phyloP scores from a whole-genome alignment of 2,888 invertebrate species.

The Caradrina kadenii region DNA sequence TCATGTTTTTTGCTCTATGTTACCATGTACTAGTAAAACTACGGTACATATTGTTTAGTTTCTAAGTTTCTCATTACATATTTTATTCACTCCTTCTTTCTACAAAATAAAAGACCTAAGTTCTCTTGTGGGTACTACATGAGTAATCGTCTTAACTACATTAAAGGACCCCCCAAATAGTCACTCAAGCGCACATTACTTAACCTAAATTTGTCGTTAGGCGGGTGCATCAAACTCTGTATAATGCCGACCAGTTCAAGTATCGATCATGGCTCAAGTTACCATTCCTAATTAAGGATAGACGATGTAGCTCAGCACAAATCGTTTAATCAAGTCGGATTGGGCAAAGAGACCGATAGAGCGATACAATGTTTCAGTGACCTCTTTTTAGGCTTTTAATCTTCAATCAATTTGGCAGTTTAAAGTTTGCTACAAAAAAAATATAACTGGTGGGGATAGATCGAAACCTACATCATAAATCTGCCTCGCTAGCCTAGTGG shows the following conservation, averaged over 20 bases:
- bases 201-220: slow-evolving; percentile 60
- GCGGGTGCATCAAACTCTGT: slow-evolving; percentile 55
- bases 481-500: too few relatives aligned
- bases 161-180: slow-evolving; percentile 18
- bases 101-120: neutral
- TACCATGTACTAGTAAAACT: too few relatives aligned
- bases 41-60: too few relatives aligned
- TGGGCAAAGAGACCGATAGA: slow-evolving; percentile 73
- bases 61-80: too few relatives aligned
- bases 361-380: slow-evolving; percentile 50
- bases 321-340: slow-evolving; percentile 73
- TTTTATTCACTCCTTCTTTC: neutral
- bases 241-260: slow-evolving; percentile 64
- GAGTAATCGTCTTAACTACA: slow-evolving; percentile 1
- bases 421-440: neutral
- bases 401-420: slow-evolving; percentile 11
- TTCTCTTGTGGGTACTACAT: neutral
- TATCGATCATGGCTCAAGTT: slow-evolving; percentile 75
- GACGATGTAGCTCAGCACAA: slow-evolving; percentile 67
- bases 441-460: too few relatives aligned
- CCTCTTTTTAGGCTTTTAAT: slow-evolving; percentile 59
- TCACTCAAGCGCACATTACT: slow-evolving; percentile 28
- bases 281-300: slow-evolving; percentile 77
- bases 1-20: too few relatives aligned
- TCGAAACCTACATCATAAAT: too few relatives aligned